Conservation (phyloP, 2,113 vertebrate species). For the Macrotus californicus region DNA sequence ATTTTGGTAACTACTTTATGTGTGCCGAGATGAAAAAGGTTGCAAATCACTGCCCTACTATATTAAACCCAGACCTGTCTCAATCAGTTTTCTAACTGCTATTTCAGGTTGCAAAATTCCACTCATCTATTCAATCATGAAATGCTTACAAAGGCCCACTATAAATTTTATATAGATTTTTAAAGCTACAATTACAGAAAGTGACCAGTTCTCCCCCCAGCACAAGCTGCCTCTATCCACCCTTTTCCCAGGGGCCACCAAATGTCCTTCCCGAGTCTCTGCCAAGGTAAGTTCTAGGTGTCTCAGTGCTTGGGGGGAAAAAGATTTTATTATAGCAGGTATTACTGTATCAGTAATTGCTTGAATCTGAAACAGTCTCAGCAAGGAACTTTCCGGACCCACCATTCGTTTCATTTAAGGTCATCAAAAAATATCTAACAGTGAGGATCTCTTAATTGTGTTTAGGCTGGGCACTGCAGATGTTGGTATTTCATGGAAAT, state of each 20-base stretch:
- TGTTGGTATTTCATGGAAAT: neutral
- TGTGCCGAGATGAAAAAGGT: neutral
- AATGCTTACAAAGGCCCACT: neutral
- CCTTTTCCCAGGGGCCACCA: neutral
- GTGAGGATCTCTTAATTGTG: neutral
- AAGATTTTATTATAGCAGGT: neutral
- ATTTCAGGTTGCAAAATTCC: neutral
- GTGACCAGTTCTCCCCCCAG: neutral
- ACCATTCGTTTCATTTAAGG: neutral
- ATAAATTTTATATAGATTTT: neutral
- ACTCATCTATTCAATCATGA: neutral
- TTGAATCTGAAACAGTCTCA: neutral
- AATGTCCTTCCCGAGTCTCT: neutral
- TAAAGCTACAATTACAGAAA: neutral
- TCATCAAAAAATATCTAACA: neutral
- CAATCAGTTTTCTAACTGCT: neutral
- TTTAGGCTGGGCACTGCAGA: neutral
- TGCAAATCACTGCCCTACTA: neutral
- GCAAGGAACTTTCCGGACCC: neutral
- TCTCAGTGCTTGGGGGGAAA: neutral
- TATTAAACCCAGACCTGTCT: neutral
- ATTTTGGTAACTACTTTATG: neutral
- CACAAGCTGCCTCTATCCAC: neutral
- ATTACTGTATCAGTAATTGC: neutral
- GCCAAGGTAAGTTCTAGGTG: conserved; percentile 20